Evolutionary conservation across 1,140 invertebrate genomes (phyloP).

Genomic region (Zaprionus tsacasi): DNA sequence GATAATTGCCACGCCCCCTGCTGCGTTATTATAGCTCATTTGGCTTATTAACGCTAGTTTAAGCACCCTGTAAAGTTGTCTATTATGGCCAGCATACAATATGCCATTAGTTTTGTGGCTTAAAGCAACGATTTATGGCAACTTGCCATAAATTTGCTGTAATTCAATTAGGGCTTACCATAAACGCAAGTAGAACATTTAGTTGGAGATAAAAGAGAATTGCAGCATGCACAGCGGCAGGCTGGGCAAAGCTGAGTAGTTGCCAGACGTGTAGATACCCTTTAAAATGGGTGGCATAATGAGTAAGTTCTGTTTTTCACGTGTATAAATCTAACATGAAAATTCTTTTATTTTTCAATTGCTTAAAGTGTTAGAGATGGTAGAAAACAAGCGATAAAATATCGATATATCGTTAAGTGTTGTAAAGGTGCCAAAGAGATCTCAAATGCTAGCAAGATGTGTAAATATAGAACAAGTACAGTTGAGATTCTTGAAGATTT

Average conservation of each 20-base stretch:
- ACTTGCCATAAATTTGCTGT: not conserved
- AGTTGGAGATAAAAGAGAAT: not conserved
- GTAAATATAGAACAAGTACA: no score
- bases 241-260: not conserved
- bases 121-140: not conserved
- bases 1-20: not conserved
- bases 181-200: no score
- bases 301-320: not conserved
- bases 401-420: no score
- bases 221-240: not conserved
- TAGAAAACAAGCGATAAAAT: no score
- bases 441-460: no score
- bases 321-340: no score
- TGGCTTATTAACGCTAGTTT: not conserved
- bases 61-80: not conserved
- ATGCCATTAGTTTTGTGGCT: not conserved
- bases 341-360: no score
- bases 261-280: not conserved
- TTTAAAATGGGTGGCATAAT: not conserved
- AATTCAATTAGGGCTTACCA: not conserved
- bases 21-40: conserved; percentile 28
- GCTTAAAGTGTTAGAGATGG: no score
- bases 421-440: no score
- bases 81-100: not conserved
- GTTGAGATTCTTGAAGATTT: no score